phyloP scores from a whole-genome alignment of 2,113 vertebrate species.

The Lasiurus cinereus region DNA sequence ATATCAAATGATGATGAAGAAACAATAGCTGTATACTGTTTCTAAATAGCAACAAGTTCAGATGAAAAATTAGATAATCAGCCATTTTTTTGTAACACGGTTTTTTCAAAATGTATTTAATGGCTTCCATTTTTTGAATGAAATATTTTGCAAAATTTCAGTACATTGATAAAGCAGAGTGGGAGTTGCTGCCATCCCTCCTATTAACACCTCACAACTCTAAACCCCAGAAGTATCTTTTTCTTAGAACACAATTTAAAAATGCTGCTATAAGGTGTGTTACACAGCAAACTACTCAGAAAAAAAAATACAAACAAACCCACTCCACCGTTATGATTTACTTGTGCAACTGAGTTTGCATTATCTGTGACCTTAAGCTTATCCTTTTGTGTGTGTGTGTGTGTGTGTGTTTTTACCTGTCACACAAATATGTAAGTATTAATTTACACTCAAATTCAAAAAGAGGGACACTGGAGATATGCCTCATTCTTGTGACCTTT shows the following conservation, averaged over 20 bases:
- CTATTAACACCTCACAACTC: rapidly evolving
- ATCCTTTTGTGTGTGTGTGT: background rate
- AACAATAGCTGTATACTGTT: background rate
- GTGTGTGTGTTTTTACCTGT: background rate
- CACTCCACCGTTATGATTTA: background rate
- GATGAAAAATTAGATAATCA: background rate
- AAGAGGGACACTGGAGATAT: background rate
- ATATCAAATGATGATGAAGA: background rate
- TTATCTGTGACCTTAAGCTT: background rate
- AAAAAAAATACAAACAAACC: background rate
- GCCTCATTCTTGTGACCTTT: rapidly evolving
- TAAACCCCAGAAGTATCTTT: background rate
- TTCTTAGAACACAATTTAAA: background rate
- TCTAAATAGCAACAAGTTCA: background rate
- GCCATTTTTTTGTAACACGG: background rate
- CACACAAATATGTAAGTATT: background rate
- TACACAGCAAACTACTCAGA: background rate
- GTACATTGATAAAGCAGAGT: background rate
- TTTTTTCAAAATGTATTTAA: background rate
- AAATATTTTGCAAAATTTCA: background rate
- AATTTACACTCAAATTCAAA: background rate
- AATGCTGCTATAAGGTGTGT: background rate
- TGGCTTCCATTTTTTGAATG: background rate
- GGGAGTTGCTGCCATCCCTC: rapidly evolving
- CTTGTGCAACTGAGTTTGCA: background rate